phyloP scores from a whole-genome alignment of 1,140 invertebrate species.

The Trachelipus rathkii region DNA sequence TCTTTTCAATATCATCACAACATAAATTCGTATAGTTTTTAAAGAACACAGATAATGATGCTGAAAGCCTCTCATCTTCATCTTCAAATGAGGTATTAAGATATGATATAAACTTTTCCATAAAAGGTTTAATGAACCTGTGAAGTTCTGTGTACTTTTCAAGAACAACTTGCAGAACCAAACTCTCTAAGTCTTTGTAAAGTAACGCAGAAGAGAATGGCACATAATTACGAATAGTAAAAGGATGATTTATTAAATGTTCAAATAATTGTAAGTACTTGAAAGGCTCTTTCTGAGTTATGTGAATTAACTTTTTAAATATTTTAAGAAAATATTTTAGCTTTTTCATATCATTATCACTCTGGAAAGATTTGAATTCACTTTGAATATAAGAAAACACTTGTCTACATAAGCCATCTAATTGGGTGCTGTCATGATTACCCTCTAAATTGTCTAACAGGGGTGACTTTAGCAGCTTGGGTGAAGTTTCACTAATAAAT shows the following conservation, averaged over 20 bases:
- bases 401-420: not conserved
- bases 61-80: too few relatives aligned
- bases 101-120: not conserved
- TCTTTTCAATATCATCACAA: not conserved
- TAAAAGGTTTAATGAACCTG: not conserved
- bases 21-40: not conserved
- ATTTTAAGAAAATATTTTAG: not conserved
- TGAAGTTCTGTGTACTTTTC: not conserved
- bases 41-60: too few relatives aligned
- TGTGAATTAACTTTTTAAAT: not conserved
- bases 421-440: not conserved
- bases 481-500: not conserved
- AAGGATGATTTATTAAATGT: not conserved
- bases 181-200: not conserved
- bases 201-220: not conserved
- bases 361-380: not conserved
- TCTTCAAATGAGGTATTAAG: too few relatives aligned
- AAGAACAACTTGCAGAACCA: not conserved
- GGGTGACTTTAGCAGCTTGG: not conserved
- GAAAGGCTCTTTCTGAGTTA: not conserved
- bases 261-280: not conserved
- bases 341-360: too few relatives aligned
- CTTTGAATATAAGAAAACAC: not conserved
- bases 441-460: not conserved
- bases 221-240: not conserved